These are phyloP conservation scores for Puntigrus tetrazona DNA, from an alignment of 2,113 vertebrate species.

Conservation along the genomic window DNA sequence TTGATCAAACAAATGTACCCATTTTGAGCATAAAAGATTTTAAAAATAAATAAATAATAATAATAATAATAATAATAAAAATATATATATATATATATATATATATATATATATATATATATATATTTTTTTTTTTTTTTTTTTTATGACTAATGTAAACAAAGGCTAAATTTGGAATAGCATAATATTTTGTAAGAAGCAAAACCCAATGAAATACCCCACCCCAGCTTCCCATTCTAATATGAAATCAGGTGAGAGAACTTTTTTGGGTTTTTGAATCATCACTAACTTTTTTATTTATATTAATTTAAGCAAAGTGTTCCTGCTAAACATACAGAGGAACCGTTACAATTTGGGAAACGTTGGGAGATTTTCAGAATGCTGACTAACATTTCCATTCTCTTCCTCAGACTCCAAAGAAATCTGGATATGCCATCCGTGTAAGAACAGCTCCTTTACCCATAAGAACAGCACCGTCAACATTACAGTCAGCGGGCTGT, in stretches of 20 bases:
- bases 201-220: not conserved
- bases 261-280: not conserved
- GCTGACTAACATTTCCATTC: not conserved
- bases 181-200: not conserved
- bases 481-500: constrained; percentile 31
- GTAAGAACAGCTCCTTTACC: not conserved
- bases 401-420: not conserved
- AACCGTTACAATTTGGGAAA: not conserved
- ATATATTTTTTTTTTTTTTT: too few relatives aligned
- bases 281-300: not conserved
- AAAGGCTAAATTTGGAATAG: not conserved
- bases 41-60: too few relatives aligned
- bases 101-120: too few relatives aligned
- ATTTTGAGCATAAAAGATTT: too few relatives aligned
- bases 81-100: too few relatives aligned
- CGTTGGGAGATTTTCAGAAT: not conserved
- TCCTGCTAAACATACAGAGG: not conserved
- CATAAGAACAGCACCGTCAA: constrained; percentile 39
- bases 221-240: not conserved
- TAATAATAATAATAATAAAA: too few relatives aligned
- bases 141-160: not conserved
- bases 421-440: not conserved
- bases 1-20: too few relatives aligned
- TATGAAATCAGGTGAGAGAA: not conserved
- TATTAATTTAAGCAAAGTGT: not conserved